A percentile compares a stretch with the other conserved stretches of the same genome.
Conservation (phyloP, 2,888 invertebrate genomes). For the Choristoneura rosaceana region DNA sequence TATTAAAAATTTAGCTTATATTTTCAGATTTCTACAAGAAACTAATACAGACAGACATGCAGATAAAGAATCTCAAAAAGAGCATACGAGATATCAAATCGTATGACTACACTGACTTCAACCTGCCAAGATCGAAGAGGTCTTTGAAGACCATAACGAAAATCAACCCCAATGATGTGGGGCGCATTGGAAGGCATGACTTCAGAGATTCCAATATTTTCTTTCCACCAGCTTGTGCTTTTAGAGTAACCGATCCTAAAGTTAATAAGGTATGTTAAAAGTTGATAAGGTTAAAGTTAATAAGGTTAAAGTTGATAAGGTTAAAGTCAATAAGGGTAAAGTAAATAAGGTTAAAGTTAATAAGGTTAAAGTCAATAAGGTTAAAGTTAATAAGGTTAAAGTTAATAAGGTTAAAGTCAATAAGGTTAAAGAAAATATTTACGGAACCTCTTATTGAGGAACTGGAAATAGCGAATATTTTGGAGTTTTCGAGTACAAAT, state of each 20-base stretch:
- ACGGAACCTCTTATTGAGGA: no score
- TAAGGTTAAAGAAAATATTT: no score
- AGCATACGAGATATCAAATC: constrained; percentile 36
- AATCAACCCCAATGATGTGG: neutral
- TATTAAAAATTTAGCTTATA: neutral
- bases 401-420: no score
- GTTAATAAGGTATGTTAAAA: neutral
- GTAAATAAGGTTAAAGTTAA: no score
- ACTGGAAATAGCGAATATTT: no score
- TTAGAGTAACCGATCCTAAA: neutral
- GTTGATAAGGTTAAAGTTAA: no score
- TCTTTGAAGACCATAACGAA: constrained; percentile 45
- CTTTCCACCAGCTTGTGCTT: constrained; percentile 31
- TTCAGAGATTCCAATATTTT: constrained; percentile 38
- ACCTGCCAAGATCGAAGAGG: constrained; percentile 50
- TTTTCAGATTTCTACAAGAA: constrained; percentile 72
- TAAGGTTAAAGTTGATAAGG: no score
- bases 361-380: no score
- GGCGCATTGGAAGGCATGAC: neutral
- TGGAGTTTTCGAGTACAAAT: no score
- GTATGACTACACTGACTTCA: constrained; percentile 34
- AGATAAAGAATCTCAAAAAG: constrained; percentile 67
- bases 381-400: no score
- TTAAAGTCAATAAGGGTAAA: no score
- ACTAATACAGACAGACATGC: constrained; percentile 67